Base-by-base conservation (phyloP, 2,113 vertebrate genomes). In the Rutilus rutilus region DNA sequence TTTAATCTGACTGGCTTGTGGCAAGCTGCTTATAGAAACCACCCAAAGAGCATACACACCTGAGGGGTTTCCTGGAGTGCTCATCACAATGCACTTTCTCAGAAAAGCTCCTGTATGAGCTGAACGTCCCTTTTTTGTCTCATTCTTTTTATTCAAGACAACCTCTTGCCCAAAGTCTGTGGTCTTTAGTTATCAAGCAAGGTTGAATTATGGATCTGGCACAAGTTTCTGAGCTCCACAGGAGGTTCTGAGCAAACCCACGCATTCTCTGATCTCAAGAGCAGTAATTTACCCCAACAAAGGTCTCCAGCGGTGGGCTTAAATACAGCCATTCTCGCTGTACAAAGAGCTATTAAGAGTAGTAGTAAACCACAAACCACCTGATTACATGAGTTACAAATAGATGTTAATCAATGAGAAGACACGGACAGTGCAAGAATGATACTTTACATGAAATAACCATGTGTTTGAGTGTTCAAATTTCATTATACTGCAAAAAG, bases 271-370 rank as follows among this genome's bases (percentile, higher is more conserved):
- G 67, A 65, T 65, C 23, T 81, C 78, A 64, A 64, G 65, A 67
- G 73, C 47, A 36, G 78, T 25, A 81, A 79, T 79, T 75, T 85
- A 75, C 33, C 60, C 59, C 21, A 19, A 73, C 81, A 60, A 87
- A 87, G 25, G 6, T 78, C 74, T 36, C 67, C 82, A 52, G 14
- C 7, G 3, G 86, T 52, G 67, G 74, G 50, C 47, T 80, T 27
- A 62, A 75, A 69, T 69, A 36, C 45, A 69, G 80, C 21, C 82
- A 54, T 45, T 73, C 57, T 54, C 60, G 30, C 87, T 74, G 6
- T 75, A 78, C 78, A 82, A 87, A 62, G 54, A 76, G 83, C 59
- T 76, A 25, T 67, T 82, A 39, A 25, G 54, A 85, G 10, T 50
- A 50, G 27, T 15, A 33, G 47, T 36, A 59, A 85, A 82, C 6